A percentile compares a stretch with the other conserved stretches of the same genome.
These are phyloP conservation scores for Baronia brevicornis DNA, from an alignment of 2,888 invertebrate genomes.

Conservation along the genomic window DNA sequence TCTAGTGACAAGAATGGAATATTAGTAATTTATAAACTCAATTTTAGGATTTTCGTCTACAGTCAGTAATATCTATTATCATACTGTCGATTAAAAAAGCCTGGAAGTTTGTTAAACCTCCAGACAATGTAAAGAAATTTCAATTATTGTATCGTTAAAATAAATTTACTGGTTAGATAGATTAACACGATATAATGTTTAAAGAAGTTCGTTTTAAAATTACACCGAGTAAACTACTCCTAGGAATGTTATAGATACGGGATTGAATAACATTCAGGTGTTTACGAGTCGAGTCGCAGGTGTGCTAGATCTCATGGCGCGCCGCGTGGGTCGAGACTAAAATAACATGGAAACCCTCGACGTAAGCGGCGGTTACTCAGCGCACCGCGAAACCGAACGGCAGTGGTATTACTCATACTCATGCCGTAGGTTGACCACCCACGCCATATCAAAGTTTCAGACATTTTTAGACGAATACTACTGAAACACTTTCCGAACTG, in stretches of 20 bases:
- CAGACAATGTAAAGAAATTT: too few species aligned
- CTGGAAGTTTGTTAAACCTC: too few species aligned
- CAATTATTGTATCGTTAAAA: too few species aligned
- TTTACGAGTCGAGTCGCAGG: constrained; percentile 51
- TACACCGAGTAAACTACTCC: constrained; percentile 10
- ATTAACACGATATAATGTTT: constrained; percentile 18
- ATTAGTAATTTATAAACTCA: too few species aligned
- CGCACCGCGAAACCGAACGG: constrained; percentile 43
- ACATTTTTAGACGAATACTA: constrained; percentile 43
- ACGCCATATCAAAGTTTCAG: constrained; percentile 70
- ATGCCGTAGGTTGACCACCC: constrained; percentile 56
- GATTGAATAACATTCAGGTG: constrained; percentile 66
- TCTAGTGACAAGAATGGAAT: too few species aligned
- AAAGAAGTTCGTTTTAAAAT: constrained; percentile 1
- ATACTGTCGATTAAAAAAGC: too few species aligned
- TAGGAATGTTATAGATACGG: constrained; percentile 36
- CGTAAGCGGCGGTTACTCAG: constrained; percentile 52
- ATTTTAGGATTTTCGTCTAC: too few species aligned
- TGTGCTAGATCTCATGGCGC: constrained; percentile 49
- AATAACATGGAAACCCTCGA: constrained; percentile 59
- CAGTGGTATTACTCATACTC: constrained; percentile 56
- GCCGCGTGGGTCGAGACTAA: constrained; percentile 59
- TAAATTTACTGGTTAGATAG: too few species aligned
- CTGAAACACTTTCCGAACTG: constrained; percentile 6
- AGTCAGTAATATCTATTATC: too few species aligned